Conservation (phyloP, 2,888 invertebrate genomes). For the Xylota segnis region DNA sequence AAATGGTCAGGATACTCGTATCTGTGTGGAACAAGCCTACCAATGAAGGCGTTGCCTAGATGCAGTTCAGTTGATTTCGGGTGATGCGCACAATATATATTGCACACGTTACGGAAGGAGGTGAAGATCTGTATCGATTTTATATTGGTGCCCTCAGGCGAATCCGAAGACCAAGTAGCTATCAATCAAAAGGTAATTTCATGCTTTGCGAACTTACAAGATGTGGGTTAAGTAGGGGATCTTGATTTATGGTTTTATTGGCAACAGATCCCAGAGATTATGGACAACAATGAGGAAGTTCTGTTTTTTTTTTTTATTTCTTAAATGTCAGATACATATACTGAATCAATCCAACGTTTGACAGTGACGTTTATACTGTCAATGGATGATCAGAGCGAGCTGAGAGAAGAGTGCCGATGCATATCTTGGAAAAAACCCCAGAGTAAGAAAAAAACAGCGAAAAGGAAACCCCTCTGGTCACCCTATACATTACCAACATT, state of each 20-base stretch:
- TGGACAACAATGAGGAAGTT: too few species aligned
- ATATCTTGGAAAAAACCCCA: too few species aligned
- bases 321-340: too few species aligned
- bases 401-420: too few species aligned
- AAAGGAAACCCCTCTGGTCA: neutral
- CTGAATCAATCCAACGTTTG: too few species aligned
- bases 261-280: neutral
- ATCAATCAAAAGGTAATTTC: slow-evolving; percentile 32
- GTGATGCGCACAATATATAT: neutral
- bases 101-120: slow-evolving; percentile 28
- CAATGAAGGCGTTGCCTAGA: slow-evolving; percentile 42
- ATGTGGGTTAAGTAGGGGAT: slow-evolving; percentile 1
- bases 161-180: slow-evolving; percentile 23
- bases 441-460: too few species aligned
- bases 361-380: too few species aligned
- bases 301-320: too few species aligned
- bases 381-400: too few species aligned
- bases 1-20: slow-evolving; percentile 21
- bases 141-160: slow-evolving; percentile 34
- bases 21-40: slow-evolving; percentile 10
- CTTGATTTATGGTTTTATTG: neutral
- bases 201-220: slow-evolving; percentile 4
- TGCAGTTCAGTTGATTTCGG: slow-evolving; percentile 36
- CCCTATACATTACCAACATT: neutral
- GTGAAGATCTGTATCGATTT: slow-evolving; percentile 10